A percentile compares a stretch with the other conserved stretches of the same genome.
These are phyloP conservation scores for Neoarius graeffei DNA, from an alignment of 2,113 vertebrate genomes.

Conservation along the genomic window DNA sequence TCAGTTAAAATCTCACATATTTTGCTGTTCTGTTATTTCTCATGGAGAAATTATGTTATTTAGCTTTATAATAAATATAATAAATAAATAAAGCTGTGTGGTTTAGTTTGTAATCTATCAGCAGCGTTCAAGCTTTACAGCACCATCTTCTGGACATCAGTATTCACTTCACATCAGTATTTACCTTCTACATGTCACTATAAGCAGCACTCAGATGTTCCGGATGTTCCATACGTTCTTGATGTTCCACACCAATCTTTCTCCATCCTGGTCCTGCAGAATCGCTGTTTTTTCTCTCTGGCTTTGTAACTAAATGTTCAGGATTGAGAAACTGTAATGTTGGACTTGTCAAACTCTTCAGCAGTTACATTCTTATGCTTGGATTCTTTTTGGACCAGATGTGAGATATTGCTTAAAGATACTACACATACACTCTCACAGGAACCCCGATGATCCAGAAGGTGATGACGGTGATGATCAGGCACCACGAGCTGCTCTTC, in stretches of 20 bases:
- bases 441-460: slow-evolving; percentile 92
- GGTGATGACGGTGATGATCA: slow-evolving; percentile 94
- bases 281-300: background rate
- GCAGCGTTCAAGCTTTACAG: background rate
- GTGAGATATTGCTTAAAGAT: background rate
- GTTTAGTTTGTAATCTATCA: background rate
- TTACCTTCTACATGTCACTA: background rate
- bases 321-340: background rate
- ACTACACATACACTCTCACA: slow-evolving; percentile 56
- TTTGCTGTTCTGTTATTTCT: background rate
- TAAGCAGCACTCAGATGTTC: background rate
- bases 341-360: background rate
- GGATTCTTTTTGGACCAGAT: background rate
- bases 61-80: background rate
- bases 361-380: background rate
- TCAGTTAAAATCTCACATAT: background rate
- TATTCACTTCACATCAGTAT: background rate
- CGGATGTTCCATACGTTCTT: background rate
- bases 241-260: background rate
- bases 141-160: background rate
- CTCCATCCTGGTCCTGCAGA: background rate
- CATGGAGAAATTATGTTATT: background rate
- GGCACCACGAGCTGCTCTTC: slow-evolving; percentile 84
- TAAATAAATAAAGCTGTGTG: background rate
- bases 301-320: background rate